phyloP scores from a whole-genome alignment of 2,113 vertebrate species.

The Lycaon pictus region DNA sequence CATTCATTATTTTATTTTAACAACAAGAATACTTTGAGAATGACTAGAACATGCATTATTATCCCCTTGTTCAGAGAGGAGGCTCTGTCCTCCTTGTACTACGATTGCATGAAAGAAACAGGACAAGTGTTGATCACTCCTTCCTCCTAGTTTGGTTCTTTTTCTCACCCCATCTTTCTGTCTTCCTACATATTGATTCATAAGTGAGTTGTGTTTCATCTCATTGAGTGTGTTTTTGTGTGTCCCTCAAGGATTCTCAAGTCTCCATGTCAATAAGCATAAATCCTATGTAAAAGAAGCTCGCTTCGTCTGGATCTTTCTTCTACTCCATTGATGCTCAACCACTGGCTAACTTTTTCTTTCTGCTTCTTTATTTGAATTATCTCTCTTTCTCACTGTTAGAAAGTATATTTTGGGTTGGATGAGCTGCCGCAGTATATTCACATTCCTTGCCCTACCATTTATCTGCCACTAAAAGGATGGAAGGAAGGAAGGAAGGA shows the following conservation, averaged over 20 bases:
- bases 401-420: background rate
- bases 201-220: background rate
- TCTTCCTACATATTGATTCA: background rate
- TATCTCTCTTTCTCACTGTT: background rate
- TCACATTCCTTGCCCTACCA: background rate
- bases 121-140: background rate
- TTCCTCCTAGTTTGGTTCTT: background rate
- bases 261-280: background rate
- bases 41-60: background rate
- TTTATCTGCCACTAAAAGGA: background rate
- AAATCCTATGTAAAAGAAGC: background rate
- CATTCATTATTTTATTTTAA: background rate
- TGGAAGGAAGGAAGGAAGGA: background rate
- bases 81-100: background rate
- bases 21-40: background rate
- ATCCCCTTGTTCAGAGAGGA: background rate
- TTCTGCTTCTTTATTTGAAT: background rate
- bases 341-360: background rate
- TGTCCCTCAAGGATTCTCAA: background rate
- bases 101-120: accelerated
- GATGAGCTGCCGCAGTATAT: background rate
- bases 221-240: background rate
- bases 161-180: background rate
- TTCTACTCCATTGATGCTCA: background rate
- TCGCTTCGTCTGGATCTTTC: background rate